Evolutionary conservation across 2,797 vertebrate species (phyloP), one percentile per base, ranked within the genome.

Genomic region (Chrosomus eos): DNA sequence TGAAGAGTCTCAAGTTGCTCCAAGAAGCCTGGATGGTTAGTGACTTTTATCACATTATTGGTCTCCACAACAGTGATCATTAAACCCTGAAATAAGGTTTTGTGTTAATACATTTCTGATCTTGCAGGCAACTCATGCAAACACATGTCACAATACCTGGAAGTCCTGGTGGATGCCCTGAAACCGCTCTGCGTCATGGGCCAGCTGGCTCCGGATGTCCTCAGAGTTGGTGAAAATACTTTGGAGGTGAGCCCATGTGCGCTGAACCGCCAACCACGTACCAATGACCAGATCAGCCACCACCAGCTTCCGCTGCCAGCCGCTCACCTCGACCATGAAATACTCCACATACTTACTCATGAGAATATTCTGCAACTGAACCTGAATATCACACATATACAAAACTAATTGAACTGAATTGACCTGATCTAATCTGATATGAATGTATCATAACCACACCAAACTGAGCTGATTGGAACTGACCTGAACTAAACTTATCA

Each of bases 271-370:
- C 93, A 96, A 92, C 95, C 96, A 96, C 14, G 94, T 91, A 14
- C 94, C 94, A 91, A 96, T 96, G 81, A 96, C 96, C 81, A 94
- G 91, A 89, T 96, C 96, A 0, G 95, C 95, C 88, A 96, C 91
- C 93, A 96, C 95, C 83, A 97, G 90, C 87, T 92, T 94, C 87
- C 91, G 93, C 92, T 97, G 96, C 95, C 96, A 97, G 28, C 93
- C 90, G 9, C 94, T 96, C 86, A 97, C 96, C 87, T 97, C 94
- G 7, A 93, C 91, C 89, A 94, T 94, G 91, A 96, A 97, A 92
- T 96, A 95, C 80, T 96, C 96, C 11, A 96, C 95, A 55, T 96
- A 95, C 89, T 97, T 97, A 89, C 96, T 97, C 95, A 96, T 96
- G 53, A 95, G 89, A 90, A 95, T 96, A 89, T 95, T 96, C 92